These are phyloP conservation scores for Pimephales promelas DNA, from an alignment of 2,113 vertebrate species.

Conservation along the genomic window DNA sequence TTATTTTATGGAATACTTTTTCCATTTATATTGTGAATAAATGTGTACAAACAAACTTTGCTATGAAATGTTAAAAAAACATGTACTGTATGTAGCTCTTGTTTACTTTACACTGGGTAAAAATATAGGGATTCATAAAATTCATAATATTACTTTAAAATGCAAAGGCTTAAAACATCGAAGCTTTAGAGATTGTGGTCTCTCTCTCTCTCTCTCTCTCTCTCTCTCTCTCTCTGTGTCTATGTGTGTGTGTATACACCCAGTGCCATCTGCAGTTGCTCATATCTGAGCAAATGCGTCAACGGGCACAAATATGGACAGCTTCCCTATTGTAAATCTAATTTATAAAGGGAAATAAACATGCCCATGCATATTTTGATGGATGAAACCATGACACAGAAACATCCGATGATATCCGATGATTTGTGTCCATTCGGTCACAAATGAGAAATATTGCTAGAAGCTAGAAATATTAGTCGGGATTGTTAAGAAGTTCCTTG, in stretches of 20 bases:
- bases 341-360: slow-evolving; percentile 17
- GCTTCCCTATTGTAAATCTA: neutral
- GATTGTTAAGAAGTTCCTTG: neutral
- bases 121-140: neutral
- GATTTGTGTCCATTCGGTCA: neutral
- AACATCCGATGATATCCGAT: neutral
- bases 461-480: neutral
- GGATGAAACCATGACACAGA: neutral
- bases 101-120: neutral
- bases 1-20: neutral
- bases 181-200: neutral
- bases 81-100: neutral
- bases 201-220: neutral
- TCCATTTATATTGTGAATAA: neutral
- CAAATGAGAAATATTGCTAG: neutral
- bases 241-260: neutral
- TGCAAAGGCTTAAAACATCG: neutral
- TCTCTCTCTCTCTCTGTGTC: neutral
- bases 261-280: neutral
- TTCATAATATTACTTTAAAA: neutral
- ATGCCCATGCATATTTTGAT: neutral
- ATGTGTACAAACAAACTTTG: neutral
- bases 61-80: neutral
- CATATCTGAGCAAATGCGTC: neutral
- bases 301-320: neutral